A percentile compares a stretch with the other conserved stretches of the same genome.
Conservation (phyloP, 2,888 invertebrate species). For the Onthophagus sagittarius region DNA sequence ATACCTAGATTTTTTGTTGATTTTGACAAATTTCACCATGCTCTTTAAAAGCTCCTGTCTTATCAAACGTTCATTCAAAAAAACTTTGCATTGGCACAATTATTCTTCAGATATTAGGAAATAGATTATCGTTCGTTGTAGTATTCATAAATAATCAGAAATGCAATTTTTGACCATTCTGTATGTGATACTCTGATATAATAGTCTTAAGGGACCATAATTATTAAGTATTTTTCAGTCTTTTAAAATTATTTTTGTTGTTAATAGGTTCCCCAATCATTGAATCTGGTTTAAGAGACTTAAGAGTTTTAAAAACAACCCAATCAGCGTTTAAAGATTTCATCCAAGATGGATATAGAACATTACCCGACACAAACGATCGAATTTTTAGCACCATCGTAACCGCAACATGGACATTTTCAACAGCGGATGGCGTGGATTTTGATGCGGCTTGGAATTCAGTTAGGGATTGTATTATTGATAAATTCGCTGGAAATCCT, state of each 20-base stretch:
- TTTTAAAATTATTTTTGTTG: neutral
- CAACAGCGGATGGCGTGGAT: slow-evolving; percentile 59
- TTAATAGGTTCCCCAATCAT: slow-evolving; percentile 55
- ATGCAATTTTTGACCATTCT: too few relatives aligned
- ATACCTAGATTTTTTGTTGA: too few relatives aligned
- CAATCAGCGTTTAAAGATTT: slow-evolving; percentile 79
- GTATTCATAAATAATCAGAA: too few relatives aligned
- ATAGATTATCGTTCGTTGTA: too few relatives aligned
- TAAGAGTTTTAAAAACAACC: slow-evolving; percentile 75
- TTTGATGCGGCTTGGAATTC: slow-evolving; percentile 68
- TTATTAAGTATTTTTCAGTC: neutral
- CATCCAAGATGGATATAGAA: slow-evolving; percentile 73
- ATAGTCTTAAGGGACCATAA: too few relatives aligned
- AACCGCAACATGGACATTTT: slow-evolving; percentile 71
- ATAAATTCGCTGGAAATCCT: slow-evolving; percentile 73
- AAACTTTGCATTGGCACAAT: too few relatives aligned
- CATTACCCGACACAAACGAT: slow-evolving; percentile 70
- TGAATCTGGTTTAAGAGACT: slow-evolving; percentile 64
- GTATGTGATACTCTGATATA: too few relatives aligned
- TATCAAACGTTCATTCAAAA: too few relatives aligned
- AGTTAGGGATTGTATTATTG: slow-evolving; percentile 66
- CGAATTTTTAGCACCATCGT: slow-evolving; percentile 76
- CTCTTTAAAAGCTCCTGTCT: too few relatives aligned
- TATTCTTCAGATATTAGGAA: too few relatives aligned
- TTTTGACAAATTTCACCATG: too few relatives aligned